Percentiles rank a stretch among this genome's conserved stretches.
phyloP scores from a whole-genome alignment of 2,797 vertebrate genomes.

The Lagocephalus sceleratus region DNA sequence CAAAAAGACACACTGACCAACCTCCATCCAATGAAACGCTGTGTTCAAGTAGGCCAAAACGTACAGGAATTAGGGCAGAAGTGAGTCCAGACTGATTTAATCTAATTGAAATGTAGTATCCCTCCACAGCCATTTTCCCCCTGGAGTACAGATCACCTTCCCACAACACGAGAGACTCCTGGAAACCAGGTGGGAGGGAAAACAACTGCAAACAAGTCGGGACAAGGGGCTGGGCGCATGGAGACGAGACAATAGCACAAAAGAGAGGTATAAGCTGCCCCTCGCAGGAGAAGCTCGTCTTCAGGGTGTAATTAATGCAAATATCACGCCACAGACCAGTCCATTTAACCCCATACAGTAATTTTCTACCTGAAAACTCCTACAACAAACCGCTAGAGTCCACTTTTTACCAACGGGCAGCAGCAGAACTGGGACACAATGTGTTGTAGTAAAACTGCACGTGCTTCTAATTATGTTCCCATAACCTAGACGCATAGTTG shows the following conservation, averaged over 20 bases:
- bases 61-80: constrained; percentile 7
- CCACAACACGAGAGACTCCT: neutral
- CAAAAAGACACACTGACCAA: neutral
- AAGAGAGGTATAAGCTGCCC: neutral
- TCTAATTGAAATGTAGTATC: constrained; percentile 1
- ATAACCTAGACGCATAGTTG: too few relatives aligned
- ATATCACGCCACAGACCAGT: neutral
- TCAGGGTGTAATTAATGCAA: too few relatives aligned
- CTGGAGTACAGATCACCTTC: neutral
- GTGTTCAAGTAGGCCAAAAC: constrained; percentile 21
- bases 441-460: constrained; percentile 48
- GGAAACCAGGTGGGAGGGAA: constrained; percentile 20
- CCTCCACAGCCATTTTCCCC: too few relatives aligned
- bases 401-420: constrained; percentile 17
- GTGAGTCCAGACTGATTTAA: neutral
- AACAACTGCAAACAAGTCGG: constrained; percentile 26
- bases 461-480: constrained; percentile 58
- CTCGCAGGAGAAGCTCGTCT: constrained; percentile 3
- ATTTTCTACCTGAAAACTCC: constrained; percentile 31
- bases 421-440: constrained; percentile 62
- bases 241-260: constrained; percentile 13
- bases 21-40: neutral
- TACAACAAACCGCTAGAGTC: constrained; percentile 35
- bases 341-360: constrained; percentile 1
- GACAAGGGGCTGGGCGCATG: constrained; percentile 32